These are phyloP conservation scores for Dryadula phaetusa DNA, from an alignment of 2,888 invertebrate species.

Conservation along the genomic window DNA sequence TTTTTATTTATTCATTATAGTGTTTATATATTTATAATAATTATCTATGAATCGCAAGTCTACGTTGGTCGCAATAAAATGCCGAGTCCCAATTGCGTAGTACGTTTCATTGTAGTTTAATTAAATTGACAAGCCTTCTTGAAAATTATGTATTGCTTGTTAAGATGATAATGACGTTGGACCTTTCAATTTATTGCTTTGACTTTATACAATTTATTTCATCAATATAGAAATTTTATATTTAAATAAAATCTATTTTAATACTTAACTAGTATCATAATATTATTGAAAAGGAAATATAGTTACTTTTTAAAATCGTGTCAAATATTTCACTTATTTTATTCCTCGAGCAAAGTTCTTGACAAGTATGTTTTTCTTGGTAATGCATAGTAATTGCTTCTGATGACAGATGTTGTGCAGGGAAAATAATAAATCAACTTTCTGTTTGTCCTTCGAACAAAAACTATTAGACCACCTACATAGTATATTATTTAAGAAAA, in stretches of 20 bases:
- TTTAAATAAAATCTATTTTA: not conserved
- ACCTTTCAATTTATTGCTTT: conserved; percentile 10
- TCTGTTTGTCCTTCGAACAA: not conserved
- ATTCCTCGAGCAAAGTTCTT: conserved; percentile 10
- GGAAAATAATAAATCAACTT: conserved; percentile 19
- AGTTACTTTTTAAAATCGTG: too few relatives aligned
- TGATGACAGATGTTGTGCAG: conserved; percentile 11
- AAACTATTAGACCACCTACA: conserved; percentile 5
- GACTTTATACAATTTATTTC: not conserved
- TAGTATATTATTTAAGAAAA: not conserved
- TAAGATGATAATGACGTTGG: conserved; percentile 18
- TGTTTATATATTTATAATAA: too few relatives aligned
- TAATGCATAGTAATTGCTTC: conserved; percentile 17
- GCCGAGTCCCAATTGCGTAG: conserved; percentile 15
- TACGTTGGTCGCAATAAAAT: conserved; percentile 10
- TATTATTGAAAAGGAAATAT: too few relatives aligned
- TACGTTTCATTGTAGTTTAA: conserved; percentile 48
- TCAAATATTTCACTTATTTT: not conserved
- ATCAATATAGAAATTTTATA: not conserved
- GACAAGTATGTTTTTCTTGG: conserved; percentile 18
- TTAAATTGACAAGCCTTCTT: conserved; percentile 45
- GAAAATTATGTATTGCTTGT: conserved; percentile 23
- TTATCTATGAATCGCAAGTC: conserved; percentile 7
- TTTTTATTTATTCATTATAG: too few relatives aligned
- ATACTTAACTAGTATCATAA: too few relatives aligned